A percentile compares a stretch with the other conserved stretches of the same genome.
Conservation (phyloP, 2,113 vertebrate species). For the Aptenodytes forsteri region DNA sequence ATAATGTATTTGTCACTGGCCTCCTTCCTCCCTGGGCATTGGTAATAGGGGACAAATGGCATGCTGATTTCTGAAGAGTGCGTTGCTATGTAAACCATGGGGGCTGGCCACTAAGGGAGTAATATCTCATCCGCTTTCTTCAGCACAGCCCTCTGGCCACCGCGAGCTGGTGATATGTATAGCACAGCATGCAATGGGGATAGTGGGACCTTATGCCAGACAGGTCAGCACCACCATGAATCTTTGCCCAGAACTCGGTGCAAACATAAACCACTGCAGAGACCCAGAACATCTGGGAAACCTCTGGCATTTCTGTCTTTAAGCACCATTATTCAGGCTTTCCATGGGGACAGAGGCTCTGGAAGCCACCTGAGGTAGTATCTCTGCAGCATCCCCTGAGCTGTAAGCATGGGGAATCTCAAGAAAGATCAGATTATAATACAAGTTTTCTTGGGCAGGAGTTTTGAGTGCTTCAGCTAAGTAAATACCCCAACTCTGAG, state of each 20-base stretch:
- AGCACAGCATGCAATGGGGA: background rate
- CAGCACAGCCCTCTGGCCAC: background rate
- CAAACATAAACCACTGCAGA: background rate
- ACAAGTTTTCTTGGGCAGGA: background rate
- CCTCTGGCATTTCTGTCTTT: background rate
- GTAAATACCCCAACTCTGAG: background rate
- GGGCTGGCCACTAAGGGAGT: background rate
- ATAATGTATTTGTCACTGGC: background rate
- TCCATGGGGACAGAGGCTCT: background rate
- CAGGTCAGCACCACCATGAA: accelerated
- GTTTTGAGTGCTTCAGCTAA: background rate
- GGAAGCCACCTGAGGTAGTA: background rate
- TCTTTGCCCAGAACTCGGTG: background rate
- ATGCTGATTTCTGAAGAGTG: background rate
- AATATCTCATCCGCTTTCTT: background rate
- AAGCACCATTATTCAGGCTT: background rate
- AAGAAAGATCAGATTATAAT: background rate
- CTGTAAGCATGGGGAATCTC: background rate
- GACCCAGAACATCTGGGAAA: background rate
- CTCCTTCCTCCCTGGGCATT: background rate
- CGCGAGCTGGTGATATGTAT: accelerated
- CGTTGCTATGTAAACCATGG: background rate
- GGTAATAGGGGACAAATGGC: background rate
- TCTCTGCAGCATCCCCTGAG: background rate
- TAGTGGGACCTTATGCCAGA: background rate